Evolutionary conservation across 2,888 invertebrate genomes (phyloP).

Genomic region (Cantharis lateralis): DNA sequence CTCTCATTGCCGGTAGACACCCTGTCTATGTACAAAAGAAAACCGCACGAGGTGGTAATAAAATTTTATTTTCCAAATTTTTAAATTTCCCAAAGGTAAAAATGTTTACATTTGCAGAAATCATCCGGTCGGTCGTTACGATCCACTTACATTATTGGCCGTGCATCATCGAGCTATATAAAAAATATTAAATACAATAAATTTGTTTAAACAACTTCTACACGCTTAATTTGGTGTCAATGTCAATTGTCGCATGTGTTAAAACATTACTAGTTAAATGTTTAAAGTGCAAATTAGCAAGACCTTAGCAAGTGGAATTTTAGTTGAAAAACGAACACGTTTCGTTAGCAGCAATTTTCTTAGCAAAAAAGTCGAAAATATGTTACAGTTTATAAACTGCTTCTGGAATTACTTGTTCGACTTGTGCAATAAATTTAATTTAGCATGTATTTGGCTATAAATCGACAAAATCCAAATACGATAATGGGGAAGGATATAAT

Average conservation of each 20-base stretch:
- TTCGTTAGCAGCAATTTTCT: background rate
- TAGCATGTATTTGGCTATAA: background rate
- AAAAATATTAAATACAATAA: background rate
- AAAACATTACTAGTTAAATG: background rate
- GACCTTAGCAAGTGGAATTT: background rate
- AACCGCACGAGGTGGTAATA: too few relatives aligned
- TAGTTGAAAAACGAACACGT: background rate
- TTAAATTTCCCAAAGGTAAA: too few relatives aligned
- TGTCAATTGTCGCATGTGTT: background rate
- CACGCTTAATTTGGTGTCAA: background rate
- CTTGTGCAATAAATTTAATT: background rate
- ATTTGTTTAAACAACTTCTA: background rate
- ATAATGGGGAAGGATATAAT: background rate
- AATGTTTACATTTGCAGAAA: background rate
- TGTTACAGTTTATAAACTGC: background rate
- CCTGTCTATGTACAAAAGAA: too few relatives aligned
- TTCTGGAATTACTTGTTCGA: background rate
- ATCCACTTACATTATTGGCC: background rate
- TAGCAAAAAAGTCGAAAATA: background rate
- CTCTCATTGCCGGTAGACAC: too few relatives aligned
- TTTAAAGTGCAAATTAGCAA: background rate
- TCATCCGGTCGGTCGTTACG: background rate
- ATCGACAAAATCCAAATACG: background rate
- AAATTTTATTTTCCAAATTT: too few relatives aligned
- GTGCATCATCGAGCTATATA: background rate